Conservation (phyloP, 2,888 invertebrate genomes). For the Morpho helenor region DNA sequence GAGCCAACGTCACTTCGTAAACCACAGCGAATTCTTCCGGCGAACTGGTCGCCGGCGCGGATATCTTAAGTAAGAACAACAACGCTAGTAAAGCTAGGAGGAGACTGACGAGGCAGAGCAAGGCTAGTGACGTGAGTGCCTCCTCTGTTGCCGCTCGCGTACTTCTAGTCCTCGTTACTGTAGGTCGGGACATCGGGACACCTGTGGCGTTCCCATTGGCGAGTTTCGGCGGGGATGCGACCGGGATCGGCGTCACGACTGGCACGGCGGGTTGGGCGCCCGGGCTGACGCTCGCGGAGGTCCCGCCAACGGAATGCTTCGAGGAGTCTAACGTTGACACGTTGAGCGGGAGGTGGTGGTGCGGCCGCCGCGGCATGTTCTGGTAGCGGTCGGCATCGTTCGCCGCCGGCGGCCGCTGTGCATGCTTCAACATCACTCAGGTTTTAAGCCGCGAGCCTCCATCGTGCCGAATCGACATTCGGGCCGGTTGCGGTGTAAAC, state of each 20-base stretch:
- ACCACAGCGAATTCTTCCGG: conserved; percentile 92
- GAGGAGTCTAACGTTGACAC: conserved; percentile 83
- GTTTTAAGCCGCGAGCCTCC: conserved; percentile 63
- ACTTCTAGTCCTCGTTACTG: conserved; percentile 52
- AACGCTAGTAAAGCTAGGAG: conserved; percentile 90
- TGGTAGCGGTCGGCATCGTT: conserved; percentile 77
- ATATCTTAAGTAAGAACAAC: conserved; percentile 91
- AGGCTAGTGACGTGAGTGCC: conserved; percentile 90
- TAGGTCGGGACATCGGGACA: conserved; percentile 49
- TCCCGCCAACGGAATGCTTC: conserved; percentile 81
- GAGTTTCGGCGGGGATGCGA: conserved; percentile 66
- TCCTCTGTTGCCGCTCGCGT: conserved; percentile 78
- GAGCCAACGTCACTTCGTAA: conserved; percentile 93
- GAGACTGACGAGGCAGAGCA: conserved; percentile 91
- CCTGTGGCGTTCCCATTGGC: conserved; percentile 80
- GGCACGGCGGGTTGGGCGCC: conserved; percentile 59
- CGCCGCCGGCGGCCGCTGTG: conserved; percentile 79
- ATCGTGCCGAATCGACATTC: conserved; percentile 65
- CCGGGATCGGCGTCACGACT: conserved; percentile 49
- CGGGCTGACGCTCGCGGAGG: conserved; percentile 79
- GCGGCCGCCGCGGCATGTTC: conserved; percentile 79
- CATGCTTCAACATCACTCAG: conserved; percentile 85
- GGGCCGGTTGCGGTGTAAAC: conserved; percentile 40
- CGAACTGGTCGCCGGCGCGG: conserved; percentile 81
- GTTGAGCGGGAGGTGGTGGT: conserved; percentile 82